Evolutionary conservation across 2,888 invertebrate species (phyloP).

Genomic region (Iphiclides podalirius): DNA sequence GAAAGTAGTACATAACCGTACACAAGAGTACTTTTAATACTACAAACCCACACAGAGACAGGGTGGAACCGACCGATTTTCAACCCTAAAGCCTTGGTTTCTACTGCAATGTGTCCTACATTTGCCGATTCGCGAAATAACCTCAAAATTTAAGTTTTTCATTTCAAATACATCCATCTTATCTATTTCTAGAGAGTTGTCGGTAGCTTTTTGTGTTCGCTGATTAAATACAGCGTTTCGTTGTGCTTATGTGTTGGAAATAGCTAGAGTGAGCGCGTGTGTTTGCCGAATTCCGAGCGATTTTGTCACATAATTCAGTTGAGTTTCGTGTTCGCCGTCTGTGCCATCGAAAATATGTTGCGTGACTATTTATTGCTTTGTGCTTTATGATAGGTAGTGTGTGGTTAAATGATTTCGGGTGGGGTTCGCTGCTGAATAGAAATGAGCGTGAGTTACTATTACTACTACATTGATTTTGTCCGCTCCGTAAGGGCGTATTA

Average conservation of each 20-base stretch:
- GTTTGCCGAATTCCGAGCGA: slow-evolving; percentile 29
- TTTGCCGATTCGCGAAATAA: slow-evolving; percentile 68
- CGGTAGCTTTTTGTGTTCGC: background rate
- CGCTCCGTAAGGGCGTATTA: slow-evolving; percentile 4
- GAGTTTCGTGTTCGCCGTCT: slow-evolving; percentile 24
- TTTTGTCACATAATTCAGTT: slow-evolving; percentile 33
- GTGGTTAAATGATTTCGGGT: slow-evolving; percentile 38
- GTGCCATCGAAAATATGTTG: slow-evolving; percentile 31
- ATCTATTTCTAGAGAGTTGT: slow-evolving; percentile 29
- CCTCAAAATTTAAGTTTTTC: slow-evolving; percentile 68
- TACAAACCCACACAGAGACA: slow-evolving; percentile 45
- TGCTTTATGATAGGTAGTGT: slow-evolving; percentile 37
- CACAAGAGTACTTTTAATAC: slow-evolving; percentile 32
- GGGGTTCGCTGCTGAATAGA: slow-evolving; percentile 32
- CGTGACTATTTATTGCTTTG: slow-evolving; percentile 28
- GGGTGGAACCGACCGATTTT: slow-evolving; percentile 46
- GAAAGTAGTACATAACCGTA: slow-evolving; percentile 31
- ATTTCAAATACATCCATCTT: slow-evolving; percentile 45
- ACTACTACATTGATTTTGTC: slow-evolving; percentile 17
- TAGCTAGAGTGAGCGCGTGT: slow-evolving; percentile 3
- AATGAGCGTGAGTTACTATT: slow-evolving; percentile 61
- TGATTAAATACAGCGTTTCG: slow-evolving; percentile 1
- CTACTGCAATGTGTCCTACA: slow-evolving; percentile 65
- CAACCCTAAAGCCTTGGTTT: slow-evolving; percentile 50
- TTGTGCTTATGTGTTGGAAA: background rate